A percentile compares a stretch with the other conserved stretches of the same genome.
phyloP scores from a whole-genome alignment of 2,113 vertebrate genomes.

The Camelus bactrianus region DNA sequence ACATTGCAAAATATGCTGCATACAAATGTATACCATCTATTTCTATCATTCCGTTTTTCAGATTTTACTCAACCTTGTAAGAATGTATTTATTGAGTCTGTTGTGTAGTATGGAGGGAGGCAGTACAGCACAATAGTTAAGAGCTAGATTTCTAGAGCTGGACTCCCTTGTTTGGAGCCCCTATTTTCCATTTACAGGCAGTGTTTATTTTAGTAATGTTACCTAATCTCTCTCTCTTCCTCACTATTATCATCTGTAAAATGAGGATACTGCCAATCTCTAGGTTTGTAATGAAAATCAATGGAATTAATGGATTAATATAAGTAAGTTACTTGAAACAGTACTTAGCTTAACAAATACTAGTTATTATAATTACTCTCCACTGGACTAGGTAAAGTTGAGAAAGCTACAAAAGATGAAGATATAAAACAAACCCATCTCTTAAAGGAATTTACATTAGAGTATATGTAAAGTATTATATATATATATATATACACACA shows the following conservation, averaged over 20 bases:
- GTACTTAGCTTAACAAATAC: background rate
- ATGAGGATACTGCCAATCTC: background rate
- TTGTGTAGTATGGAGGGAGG: background rate
- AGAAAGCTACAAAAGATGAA: background rate
- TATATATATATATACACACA: background rate
- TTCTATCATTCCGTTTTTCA: background rate
- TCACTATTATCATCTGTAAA: conserved; percentile 4
- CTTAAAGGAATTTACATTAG: background rate
- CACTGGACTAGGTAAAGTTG: background rate
- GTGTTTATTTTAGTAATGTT: conserved; percentile 2
- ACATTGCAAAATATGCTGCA: background rate
- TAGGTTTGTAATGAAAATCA: background rate
- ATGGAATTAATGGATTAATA: background rate
- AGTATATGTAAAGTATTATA: background rate
- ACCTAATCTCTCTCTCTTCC: background rate
- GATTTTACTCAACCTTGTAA: background rate
- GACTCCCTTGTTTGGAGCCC: background rate
- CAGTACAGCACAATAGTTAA: background rate
- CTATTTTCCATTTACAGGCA: background rate
- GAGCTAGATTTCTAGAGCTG: background rate
- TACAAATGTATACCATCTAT: background rate
- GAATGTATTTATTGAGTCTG: background rate
- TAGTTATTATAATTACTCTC: background rate
- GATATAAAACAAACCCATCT: background rate
- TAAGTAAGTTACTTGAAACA: background rate